A percentile compares a stretch with the other conserved stretches of the same genome.
These are phyloP conservation scores for Epistrophe eligans DNA, from an alignment of 2,888 invertebrate species.

Conservation along the genomic window DNA sequence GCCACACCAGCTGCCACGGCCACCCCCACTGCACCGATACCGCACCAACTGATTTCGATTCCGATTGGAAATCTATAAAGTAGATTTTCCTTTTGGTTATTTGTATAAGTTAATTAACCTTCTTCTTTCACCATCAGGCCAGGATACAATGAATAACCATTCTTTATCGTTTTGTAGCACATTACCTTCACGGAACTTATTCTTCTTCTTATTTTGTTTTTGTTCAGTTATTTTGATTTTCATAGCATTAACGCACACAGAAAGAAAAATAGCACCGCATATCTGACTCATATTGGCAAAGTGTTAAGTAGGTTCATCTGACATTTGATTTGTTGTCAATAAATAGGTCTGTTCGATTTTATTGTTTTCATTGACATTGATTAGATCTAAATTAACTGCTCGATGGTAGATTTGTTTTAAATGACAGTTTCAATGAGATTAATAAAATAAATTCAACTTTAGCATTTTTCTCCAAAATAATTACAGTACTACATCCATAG, in stretches of 20 bases:
- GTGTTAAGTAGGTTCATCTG: background rate
- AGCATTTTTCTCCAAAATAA: no score
- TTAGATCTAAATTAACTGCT: background rate
- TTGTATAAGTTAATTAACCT: constrained; percentile 52
- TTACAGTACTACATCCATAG: no score
- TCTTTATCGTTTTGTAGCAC: constrained; percentile 25
- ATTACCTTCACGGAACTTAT: constrained; percentile 7
- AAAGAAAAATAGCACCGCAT: background rate
- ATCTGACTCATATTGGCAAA: background rate
- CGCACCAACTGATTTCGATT: background rate
- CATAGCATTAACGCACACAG: constrained; percentile 23
- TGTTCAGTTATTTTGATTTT: background rate
- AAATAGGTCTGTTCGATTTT: background rate
- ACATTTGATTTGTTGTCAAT: no score
- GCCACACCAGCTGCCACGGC: background rate
- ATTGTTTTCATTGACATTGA: background rate
- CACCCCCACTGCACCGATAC: no score
- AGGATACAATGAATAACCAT: constrained; percentile 37
- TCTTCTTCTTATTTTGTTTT: constrained; percentile 21
- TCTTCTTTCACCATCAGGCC: constrained; percentile 5
- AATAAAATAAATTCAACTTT: no score
- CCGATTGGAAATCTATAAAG: constrained; percentile 34
- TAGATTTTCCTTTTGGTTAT: constrained; percentile 27
- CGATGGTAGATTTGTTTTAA: no score
- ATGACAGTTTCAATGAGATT: no score